Base-by-base conservation (phyloP, 1,140 invertebrate genomes). In the Himalopsyche phryganea region DNA sequence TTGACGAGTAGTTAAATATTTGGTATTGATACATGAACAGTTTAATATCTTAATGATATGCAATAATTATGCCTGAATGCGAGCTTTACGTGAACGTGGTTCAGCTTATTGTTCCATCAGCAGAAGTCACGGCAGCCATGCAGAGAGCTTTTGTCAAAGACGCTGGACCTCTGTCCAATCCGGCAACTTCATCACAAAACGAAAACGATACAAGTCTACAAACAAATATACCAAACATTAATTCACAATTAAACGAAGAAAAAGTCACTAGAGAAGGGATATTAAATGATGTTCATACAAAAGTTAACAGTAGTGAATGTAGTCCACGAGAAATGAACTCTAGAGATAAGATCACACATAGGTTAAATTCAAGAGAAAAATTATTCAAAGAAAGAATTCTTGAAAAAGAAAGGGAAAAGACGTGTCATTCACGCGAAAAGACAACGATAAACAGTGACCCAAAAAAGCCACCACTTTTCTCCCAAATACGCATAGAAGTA, bases 71-170 rank as follows among this genome's bases (percentile, higher is more conserved):
- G 54, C 54, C 46, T 15, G 45, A 57, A 46, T 57, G 45, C 45
- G 54, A 57, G n/a, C 54, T 40, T 4, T 48, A 57, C 13, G 47
- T 49, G 3, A 57, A 57, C 23, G 45, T 57, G 5, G 45, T 57
- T 14, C 33, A 28, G 7, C 18, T 57, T 10, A 9, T 49, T 36
- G 54, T 55, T 7, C 52, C 52, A 36, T 48, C 52, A 19, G 52
- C 52, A 13, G 52, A 55, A 38, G 17, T 55, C 10, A 55, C 52
- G 11, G 52, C 52, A 10, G 52, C 45, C 14, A 55, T 55, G 52
- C 52, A 55, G 20, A 17, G 50, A 52, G 15, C 20, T 2, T 45
- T 6, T 40, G 13, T 38, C 50, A 6, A 23, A 42, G 20, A 33
- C 14, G 6, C 36, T 49, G 7, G 35, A 50, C n/a, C 18, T 23